Evolutionary conservation across 2,888 invertebrate species (phyloP).

Genomic region (Entomobrya multifasciata): DNA sequence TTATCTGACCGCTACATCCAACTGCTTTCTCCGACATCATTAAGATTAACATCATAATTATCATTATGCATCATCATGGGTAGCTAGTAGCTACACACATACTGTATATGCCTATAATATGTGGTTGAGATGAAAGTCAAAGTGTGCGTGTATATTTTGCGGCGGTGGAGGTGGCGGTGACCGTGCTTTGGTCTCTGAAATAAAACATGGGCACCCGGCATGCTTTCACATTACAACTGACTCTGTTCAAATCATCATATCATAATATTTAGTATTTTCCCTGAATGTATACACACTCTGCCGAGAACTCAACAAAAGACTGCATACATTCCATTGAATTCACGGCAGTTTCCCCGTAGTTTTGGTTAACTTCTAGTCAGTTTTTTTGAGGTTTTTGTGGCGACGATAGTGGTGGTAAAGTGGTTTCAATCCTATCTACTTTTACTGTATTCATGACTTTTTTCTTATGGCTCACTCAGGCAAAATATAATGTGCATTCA

Average conservation of each 20-base stretch:
- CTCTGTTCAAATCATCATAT: too few relatives aligned
- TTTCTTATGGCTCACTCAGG: not conserved
- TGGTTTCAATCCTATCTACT: slow-evolving; percentile 8
- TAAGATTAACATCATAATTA: too few relatives aligned
- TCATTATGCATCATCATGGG: too few relatives aligned
- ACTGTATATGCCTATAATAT: too few relatives aligned
- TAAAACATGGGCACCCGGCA: too few relatives aligned
- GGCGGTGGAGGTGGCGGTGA: too few relatives aligned
- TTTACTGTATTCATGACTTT: not conserved
- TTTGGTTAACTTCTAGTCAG: not conserved
- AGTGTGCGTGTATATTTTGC: slow-evolving; percentile 1
- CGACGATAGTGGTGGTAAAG: slow-evolving; percentile 11
- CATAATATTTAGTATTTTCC: too few relatives aligned
- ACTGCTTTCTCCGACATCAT: slow-evolving; percentile 18
- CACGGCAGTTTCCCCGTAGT: not conserved
- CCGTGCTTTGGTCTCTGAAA: too few relatives aligned
- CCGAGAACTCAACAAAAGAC: not conserved
- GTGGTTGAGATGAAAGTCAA: too few relatives aligned
- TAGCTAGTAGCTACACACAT: too few relatives aligned
- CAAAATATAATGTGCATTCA: not conserved
- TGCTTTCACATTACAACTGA: too few relatives aligned
- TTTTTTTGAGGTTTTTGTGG: slow-evolving; percentile 14
- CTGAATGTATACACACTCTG: too few relatives aligned
- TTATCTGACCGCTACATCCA: slow-evolving; percentile 29
- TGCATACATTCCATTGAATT: slow-evolving; percentile 19